Base-by-base conservation (phyloP, 2,113 vertebrate species). In the Danionella cerebrum region DNA sequence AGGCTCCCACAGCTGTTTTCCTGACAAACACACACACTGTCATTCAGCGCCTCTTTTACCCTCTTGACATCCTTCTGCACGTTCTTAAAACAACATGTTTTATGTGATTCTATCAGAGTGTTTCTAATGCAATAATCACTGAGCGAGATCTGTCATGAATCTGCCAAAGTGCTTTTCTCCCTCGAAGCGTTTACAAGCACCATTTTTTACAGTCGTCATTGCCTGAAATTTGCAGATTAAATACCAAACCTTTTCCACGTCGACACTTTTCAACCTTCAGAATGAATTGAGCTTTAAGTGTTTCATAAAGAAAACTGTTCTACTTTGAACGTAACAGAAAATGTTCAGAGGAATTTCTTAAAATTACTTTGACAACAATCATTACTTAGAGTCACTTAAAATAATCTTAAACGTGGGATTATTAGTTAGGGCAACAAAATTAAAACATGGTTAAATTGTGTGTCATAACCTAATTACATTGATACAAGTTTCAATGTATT, bases 1-100 rank as follows among this genome's bases (percentile, higher is more conserved):
- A 75, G 66, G 60, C 72, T 75, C 60, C 55, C 65, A 75, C 72
- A 74, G 72, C 72, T 77, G 75, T 73, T 77, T 71, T 70, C 60
- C 63, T 57, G 18, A 50, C 53, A 60, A 54, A 55, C 38, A 29
- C 33, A 69, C 51, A 57, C 52, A 44, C 52, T 29, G 54, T 67
- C 74, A 66, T 48, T 59, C 58, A 44, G 55, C 41, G 10, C 42
- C 48, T 65, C 50, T 66, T 70, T 73, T 67, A 53, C 54, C 68
- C 55, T 58, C 36, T 54, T 45, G 53, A 53, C 42, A 42, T 76
- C 60, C 48, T 67, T 51, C 55, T 60, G 31, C 67, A 44, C 62
- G 39, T 47, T 65, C 66, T 63, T 62, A 48, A 69, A 55, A 22
- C 24, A 63, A 38, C 70, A 63, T 69, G 75, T 76, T 76, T 71